phyloP scores from a whole-genome alignment of 1,140 invertebrate species.

The Caenorhabditis briggsae region DNA sequence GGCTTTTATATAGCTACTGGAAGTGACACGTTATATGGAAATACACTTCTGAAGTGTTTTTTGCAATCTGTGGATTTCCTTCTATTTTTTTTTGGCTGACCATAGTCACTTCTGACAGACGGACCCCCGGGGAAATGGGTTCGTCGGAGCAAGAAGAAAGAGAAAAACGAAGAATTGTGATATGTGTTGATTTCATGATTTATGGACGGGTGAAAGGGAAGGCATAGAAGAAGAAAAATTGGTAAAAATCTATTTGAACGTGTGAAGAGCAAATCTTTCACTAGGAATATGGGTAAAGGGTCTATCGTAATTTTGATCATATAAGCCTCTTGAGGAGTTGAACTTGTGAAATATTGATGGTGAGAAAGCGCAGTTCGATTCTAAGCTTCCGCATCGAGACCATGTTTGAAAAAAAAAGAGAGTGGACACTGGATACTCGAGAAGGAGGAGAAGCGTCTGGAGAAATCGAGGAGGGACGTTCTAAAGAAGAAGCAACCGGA shows the following conservation, averaged over 20 bases:
- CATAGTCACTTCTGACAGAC: background rate
- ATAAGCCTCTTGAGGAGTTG: too few relatives aligned
- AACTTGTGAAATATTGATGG: too few relatives aligned
- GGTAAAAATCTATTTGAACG: too few relatives aligned
- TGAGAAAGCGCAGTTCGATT: too few relatives aligned
- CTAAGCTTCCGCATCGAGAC: too few relatives aligned
- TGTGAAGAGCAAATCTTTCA: too few relatives aligned
- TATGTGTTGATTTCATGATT: constrained; percentile 41
- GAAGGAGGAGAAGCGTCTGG: background rate
- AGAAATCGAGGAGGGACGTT: background rate
- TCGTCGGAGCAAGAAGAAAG: background rate
- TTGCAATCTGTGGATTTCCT: background rate
- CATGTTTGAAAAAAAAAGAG: too few relatives aligned
- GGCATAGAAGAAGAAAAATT: too few relatives aligned
- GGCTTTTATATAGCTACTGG: background rate
- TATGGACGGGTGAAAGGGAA: background rate
- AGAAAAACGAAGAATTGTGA: constrained; percentile 19
- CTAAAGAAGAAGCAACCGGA: constrained; percentile 17
- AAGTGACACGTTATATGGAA: background rate
- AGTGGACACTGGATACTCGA: constrained; percentile 50
- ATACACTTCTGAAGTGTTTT: constrained; percentile 8
- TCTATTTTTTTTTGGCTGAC: background rate
- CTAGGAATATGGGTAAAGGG: too few relatives aligned
- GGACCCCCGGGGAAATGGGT: constrained; percentile 1
- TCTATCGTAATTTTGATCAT: too few relatives aligned